Evolutionary conservation across 2,888 invertebrate genomes (phyloP).

Genomic region (Oligia latruncula): DNA sequence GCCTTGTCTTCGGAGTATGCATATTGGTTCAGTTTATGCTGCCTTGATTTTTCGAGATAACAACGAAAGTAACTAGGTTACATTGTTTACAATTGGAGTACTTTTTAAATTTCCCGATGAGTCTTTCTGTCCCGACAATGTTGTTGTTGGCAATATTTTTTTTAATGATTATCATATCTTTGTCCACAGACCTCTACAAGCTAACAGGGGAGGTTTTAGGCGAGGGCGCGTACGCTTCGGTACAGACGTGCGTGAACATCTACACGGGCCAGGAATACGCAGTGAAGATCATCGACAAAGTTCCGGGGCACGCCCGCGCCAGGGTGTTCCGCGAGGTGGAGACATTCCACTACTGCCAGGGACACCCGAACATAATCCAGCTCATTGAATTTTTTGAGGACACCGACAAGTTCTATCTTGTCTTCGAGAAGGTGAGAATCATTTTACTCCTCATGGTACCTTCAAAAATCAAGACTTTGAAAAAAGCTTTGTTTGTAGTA

Average conservation of each 20-base stretch:
- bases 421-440: conserved; percentile 96
- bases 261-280: conserved; percentile 98
- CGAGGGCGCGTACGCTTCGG: conserved; percentile 98
- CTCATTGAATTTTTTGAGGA: conserved; percentile 99
- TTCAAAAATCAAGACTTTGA: not conserved
- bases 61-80: conserved; percentile 4
- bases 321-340: conserved; percentile 99
- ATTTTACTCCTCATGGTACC: not conserved
- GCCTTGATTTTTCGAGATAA: conserved; percentile 33
- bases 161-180: conserved; percentile 36
- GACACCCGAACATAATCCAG: conserved; percentile 99
- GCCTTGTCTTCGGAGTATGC: conserved; percentile 38
- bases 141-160: not conserved
- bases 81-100: conserved; percentile 2
- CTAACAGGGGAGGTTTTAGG: conserved; percentile 98
- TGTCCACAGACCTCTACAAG: conserved; percentile 96
- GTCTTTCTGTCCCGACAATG: not conserved
- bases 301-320: conserved; percentile 97
- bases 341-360: conserved; percentile 99
- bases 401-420: conserved; percentile 98
- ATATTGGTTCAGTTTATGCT: conserved; percentile 40
- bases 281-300: conserved; percentile 99
- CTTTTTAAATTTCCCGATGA: not conserved
- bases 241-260: conserved; percentile 97
- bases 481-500: not conserved